Evolutionary conservation across 2,113 vertebrate genomes (phyloP).

Genomic region (Saccopteryx bilineata): DNA sequence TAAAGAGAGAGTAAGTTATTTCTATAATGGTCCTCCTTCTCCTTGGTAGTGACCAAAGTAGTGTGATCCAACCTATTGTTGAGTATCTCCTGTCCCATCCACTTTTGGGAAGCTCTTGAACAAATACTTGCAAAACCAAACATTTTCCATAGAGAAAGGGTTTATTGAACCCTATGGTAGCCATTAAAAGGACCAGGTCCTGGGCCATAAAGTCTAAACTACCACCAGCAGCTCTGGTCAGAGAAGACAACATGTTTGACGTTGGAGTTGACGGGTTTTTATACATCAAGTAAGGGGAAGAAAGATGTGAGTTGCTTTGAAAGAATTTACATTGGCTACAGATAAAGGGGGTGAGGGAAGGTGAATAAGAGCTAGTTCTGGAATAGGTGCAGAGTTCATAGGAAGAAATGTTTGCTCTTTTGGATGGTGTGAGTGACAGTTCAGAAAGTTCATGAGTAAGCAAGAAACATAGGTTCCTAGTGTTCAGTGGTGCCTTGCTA

Average conservation of each 20-base stretch:
- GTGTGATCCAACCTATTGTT: background rate
- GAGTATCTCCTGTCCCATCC: background rate
- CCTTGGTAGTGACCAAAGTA: background rate
- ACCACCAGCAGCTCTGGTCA: background rate
- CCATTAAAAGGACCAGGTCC: background rate
- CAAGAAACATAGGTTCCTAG: background rate
- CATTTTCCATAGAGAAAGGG: background rate
- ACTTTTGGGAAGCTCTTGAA: background rate
- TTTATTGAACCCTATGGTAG: background rate
- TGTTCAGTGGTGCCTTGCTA: background rate
- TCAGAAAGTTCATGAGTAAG: background rate
- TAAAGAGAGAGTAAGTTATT: background rate
- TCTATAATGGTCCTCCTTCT: background rate
- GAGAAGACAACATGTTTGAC: background rate
- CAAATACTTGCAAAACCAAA: background rate
- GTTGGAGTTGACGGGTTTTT: background rate
- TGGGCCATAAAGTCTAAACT: background rate
- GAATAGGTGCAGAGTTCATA: background rate
- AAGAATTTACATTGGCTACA: background rate
- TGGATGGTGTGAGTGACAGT: background rate
- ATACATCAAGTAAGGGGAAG: background rate
- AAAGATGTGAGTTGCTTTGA: background rate
- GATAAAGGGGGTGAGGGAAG: background rate
- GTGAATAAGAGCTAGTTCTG: background rate
- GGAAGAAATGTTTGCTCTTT: background rate